Base-by-base conservation (phyloP, 2,797 vertebrate species). In the Choloepus didactylus region DNA sequence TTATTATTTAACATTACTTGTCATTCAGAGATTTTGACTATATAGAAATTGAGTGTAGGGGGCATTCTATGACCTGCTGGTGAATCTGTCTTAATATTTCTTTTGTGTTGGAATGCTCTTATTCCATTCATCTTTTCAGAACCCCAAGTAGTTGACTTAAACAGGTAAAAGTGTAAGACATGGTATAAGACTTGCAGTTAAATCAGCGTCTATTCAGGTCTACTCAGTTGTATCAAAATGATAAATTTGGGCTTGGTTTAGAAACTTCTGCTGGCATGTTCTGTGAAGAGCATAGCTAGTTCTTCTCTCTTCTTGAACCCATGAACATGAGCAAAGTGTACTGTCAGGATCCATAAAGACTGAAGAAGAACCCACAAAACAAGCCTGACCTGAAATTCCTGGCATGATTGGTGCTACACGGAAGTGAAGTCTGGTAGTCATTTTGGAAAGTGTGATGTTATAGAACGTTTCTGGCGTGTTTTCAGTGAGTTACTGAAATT, bases 171-270 rank as follows among this genome's bases (percentile, higher is more conserved):
- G 51, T 31, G 16, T 80, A 66, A 83, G 46, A 87, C 64, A 38
- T 41, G 44, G 31, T 60, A 2, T 85, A 54, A 83, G 62, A 83
- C 64, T 80, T 76, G 41, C 66, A 82, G 81, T 49, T 93, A 83
- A 94, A 87, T 93, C 59, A 83, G 23, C 35, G 56, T 12, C 70
- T 38, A 73, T 31, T 90, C 64, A 82, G 54, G 27, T 83, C 80
- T 95, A 27, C 49, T 73, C 29, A 12, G 9, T 51, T 83, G 87
- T 83, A 64, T 79, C 35, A 89, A 91, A 94, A 82, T 75, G 60
- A 79, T 83, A 84, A 69, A 14, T n/a, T 64, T 67, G 51, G 27
- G 56, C 31, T 83, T 72, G 56, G 64, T 64, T 85, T 59, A 96
- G 76, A 95, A 87, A 75, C 49, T 69, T 92, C 35, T n/a, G 4